A percentile compares a stretch with the other conserved stretches of the same genome.
Evolutionary conservation across 2,113 vertebrate species (phyloP).

Genomic region (Mesoclemmys tuberculata): DNA sequence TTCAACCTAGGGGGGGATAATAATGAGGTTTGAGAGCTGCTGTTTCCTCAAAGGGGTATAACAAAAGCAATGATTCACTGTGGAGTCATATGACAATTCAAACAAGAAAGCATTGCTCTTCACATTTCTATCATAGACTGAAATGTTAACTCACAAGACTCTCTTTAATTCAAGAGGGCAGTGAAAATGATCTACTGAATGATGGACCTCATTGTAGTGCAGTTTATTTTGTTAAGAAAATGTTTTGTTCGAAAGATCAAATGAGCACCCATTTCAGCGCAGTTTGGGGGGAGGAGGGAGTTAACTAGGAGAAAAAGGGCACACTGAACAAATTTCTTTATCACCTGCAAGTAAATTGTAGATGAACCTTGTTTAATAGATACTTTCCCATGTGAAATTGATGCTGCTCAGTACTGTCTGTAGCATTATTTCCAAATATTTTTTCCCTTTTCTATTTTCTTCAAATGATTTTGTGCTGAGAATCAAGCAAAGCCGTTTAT

Average conservation of each 20-base stretch:
- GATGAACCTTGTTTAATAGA: background rate
- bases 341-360: background rate
- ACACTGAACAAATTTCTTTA: background rate
- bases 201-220: background rate
- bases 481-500: slow-evolving; percentile 47
- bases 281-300: background rate
- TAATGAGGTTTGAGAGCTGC: background rate
- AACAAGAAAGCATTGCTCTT: background rate
- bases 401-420: background rate
- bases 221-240: background rate
- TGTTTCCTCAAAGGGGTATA: background rate
- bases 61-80: background rate
- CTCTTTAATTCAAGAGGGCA: background rate
- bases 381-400: background rate
- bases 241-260: background rate
- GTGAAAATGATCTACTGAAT: background rate
- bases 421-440: background rate
- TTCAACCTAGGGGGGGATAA: background rate
- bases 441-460: slow-evolving; percentile 31
- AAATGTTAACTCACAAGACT: background rate
- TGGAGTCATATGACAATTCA: background rate
- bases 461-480: slow-evolving; percentile 26
- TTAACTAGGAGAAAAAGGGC: background rate
- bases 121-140: background rate
- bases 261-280: background rate